These are phyloP conservation scores for Euschistus heros DNA, from an alignment of 1,140 invertebrate genomes.

Conservation along the genomic window DNA sequence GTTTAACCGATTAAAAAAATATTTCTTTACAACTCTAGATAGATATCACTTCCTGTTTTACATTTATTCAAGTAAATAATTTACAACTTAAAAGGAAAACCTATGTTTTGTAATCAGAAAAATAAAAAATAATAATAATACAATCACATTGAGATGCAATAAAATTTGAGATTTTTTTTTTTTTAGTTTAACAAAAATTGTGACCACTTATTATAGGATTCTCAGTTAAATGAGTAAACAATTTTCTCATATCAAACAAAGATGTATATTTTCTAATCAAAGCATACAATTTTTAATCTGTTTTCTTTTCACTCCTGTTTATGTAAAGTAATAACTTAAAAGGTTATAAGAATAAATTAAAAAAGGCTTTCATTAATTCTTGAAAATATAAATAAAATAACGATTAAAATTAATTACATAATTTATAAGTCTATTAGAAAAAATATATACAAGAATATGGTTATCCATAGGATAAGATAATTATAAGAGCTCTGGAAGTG, in stretches of 20 bases:
- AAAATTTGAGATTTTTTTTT: not conserved
- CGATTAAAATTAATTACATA: conserved; percentile 1
- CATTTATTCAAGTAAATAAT: too few species aligned
- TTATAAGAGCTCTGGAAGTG: not conserved
- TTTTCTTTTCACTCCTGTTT: too few species aligned
- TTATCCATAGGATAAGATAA: conserved; percentile 10
- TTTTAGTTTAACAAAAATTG: not conserved
- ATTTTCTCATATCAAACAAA: too few species aligned
- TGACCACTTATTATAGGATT: not conserved
- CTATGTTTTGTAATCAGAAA: not conserved
- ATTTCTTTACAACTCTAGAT: too few species aligned
- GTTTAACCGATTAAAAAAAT: too few species aligned
- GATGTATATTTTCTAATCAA: too few species aligned
- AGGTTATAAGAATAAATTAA: too few species aligned
- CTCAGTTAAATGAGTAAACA: too few species aligned
- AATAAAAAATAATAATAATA: not conserved
- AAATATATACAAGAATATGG: not conserved
- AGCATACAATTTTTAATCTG: too few species aligned
- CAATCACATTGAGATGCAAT: not conserved
- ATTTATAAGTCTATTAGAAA: conserved; percentile 1
- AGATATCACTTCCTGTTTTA: too few species aligned
- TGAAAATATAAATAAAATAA: not conserved
- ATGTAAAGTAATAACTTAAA: too few species aligned
- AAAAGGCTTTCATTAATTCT: too few species aligned
- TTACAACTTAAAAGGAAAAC: not conserved